Base-by-base conservation (phyloP, 2,113 vertebrate species). In the Zeus faber region DNA sequence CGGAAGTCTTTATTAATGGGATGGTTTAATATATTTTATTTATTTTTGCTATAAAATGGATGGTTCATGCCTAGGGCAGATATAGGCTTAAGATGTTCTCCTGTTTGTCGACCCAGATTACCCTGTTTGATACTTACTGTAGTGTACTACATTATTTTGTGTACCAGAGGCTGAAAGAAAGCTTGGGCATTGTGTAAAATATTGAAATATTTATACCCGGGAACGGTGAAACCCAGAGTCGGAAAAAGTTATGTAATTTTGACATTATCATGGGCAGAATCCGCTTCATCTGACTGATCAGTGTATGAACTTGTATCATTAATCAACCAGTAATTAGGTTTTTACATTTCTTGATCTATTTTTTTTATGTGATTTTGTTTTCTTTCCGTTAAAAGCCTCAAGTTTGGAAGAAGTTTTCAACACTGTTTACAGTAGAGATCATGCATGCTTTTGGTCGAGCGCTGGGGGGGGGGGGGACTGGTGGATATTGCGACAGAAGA, bases 361-460 rank as follows among this genome's bases (percentile, higher is more conserved):
- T n/a, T n/a, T n/a, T n/a, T n/a, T n/a, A n/a, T n/a, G n/a, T n/a
- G n/a, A n/a, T n/a, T n/a, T n/a, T n/a, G n/a, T n/a, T n/a, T n/a
- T n/a, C n/a, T n/a, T n/a, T n/a, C n/a, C n/a, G n/a, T n/a, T n/a
- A n/a, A n/a, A n/a, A n/a, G n/a, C n/a, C n/a, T n/a, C n/a, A n/a
- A n/a, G n/a, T n/a, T n/a, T n/a, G n/a, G n/a, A n/a, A 51, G 62
- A 68, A 58, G 24, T 63, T 46, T 63, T 51, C 54, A 54, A 53
- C 55, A 61, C 25, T 0, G 58, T 78, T 81, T 66, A 70, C 72
- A 74, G n/a, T n/a, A 55, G 67, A 72, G 76, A 68, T 48, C 61
- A 58, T 83, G 81, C 79, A 83, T 76, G 76, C 72, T 69, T 26
- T 70, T 33, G 51, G 76, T 78, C 72, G 78, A 72, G 79, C 77